These are phyloP conservation scores for Dryoscopus gambensis DNA, from an alignment of 2,113 vertebrate species.

Conservation along the genomic window DNA sequence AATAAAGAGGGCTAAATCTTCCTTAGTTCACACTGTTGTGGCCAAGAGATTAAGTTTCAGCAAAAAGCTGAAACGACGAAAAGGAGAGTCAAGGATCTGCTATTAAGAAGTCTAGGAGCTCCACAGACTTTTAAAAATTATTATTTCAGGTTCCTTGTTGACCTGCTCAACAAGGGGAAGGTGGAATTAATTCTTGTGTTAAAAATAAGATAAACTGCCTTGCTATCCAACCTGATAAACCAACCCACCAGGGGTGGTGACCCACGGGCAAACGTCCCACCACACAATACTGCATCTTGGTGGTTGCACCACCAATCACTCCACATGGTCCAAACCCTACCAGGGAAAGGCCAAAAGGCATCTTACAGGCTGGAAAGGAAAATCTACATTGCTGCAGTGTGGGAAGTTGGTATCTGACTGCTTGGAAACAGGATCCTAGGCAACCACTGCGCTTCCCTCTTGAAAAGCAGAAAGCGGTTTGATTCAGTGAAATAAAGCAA, in stretches of 20 bases:
- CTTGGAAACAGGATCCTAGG: constrained; percentile 40
- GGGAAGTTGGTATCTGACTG: neutral
- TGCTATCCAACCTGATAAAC: neutral
- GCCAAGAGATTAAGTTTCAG: neutral
- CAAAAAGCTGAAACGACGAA: neutral
- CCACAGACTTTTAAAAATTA: neutral
- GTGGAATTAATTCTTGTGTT: neutral
- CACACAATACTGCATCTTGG: accelerated
- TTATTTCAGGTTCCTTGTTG: neutral
- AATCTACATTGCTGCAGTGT: neutral
- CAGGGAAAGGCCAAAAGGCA: neutral
- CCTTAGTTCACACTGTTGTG: neutral
- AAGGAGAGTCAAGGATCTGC: neutral
- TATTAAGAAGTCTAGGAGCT: neutral
- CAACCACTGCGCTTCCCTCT: constrained; percentile 27
- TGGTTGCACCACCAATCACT: neutral
- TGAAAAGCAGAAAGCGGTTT: neutral
- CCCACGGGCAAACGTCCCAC: accelerated
- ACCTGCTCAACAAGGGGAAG: neutral
- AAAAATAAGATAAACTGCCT: neutral
- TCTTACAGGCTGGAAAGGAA: neutral
- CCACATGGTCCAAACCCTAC: neutral
- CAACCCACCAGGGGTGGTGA: neutral
- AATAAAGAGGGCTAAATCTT: neutral
- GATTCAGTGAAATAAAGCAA: constrained; percentile 9